Conservation (phyloP, 2,797 vertebrate genomes). For the Microctenopoma stevenorrisi region DNA sequence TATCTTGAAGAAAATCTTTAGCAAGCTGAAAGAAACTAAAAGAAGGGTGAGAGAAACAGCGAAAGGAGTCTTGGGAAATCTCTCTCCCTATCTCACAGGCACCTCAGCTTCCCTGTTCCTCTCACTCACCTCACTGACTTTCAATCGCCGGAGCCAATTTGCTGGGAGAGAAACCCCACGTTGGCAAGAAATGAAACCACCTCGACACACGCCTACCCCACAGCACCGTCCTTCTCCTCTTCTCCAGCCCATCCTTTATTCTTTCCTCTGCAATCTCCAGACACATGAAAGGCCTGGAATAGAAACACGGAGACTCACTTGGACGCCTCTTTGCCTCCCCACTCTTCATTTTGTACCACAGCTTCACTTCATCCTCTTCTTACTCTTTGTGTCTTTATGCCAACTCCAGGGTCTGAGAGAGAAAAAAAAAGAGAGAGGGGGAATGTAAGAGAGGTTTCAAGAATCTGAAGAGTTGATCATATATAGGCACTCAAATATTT, state of each 20-base stretch:
- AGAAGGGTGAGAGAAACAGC: constrained; percentile 19
- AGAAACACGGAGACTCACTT: constrained; percentile 38
- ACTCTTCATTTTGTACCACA: constrained; percentile 39
- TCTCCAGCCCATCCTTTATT: constrained; percentile 37
- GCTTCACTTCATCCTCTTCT: constrained; percentile 11
- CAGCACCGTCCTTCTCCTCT: constrained; percentile 40
- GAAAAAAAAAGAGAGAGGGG: not conserved
- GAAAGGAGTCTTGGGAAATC: constrained; percentile 63
- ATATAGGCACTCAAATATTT: not conserved
- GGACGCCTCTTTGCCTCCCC: constrained; percentile 30
- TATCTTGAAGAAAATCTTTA: constrained; percentile 18
- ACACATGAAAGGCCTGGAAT: constrained; percentile 69
- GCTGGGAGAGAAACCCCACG: constrained; percentile 61
- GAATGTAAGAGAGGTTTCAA: not conserved
- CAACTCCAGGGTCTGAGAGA: constrained; percentile 3
- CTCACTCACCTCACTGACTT: constrained; percentile 74
- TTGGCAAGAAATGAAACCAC: constrained; percentile 74
- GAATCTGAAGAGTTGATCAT: not conserved
- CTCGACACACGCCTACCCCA: constrained; percentile 50
- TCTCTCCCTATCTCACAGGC: constrained; percentile 43
- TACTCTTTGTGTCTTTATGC: constrained; percentile 17
- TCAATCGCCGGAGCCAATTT: constrained; percentile 77
- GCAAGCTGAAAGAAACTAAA: constrained; percentile 32
- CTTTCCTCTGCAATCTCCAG: constrained; percentile 39
- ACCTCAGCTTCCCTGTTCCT: constrained; percentile 54